Conservation (phyloP, 37 sponge, comb jelly and placozoan genomes). For the Tethya wilhelma region DNA sequence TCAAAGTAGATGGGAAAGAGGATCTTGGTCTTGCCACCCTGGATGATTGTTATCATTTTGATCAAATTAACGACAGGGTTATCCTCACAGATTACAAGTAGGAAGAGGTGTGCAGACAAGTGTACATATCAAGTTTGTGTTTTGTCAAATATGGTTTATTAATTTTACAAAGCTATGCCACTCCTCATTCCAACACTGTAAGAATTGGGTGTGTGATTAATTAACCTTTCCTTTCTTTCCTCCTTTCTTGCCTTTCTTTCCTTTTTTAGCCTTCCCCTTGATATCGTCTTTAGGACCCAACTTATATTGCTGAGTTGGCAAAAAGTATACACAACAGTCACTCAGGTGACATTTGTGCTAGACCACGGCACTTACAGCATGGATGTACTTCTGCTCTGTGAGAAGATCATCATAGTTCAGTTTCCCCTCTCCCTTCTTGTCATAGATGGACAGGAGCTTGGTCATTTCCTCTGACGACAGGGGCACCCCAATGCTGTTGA, state of each 20-base stretch:
- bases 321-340: neutral
- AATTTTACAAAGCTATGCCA: neutral
- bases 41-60: neutral
- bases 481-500: constrained; percentile 29
- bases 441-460: constrained; percentile 68
- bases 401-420: constrained; percentile 80
- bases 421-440: constrained; percentile 78
- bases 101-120: too few relatives aligned
- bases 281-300: constrained; percentile 65
- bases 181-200: neutral
- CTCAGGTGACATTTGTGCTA: neutral
- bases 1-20: constrained; percentile 81
- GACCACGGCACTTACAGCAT: constrained; percentile 54
- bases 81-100: neutral
- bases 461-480: constrained; percentile 25
- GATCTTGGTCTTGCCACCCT: constrained; percentile 85
- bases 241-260: constrained; percentile 80
- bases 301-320: constrained; percentile 64
- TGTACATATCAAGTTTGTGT: neutral
- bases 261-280: constrained; percentile 58
- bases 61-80: neutral
- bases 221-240: constrained; percentile 58
- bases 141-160: neutral
- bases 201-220: neutral
- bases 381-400: constrained; percentile 75